Conservation (phyloP, 2,888 invertebrate species). For the Tetrapedia diversipes region DNA sequence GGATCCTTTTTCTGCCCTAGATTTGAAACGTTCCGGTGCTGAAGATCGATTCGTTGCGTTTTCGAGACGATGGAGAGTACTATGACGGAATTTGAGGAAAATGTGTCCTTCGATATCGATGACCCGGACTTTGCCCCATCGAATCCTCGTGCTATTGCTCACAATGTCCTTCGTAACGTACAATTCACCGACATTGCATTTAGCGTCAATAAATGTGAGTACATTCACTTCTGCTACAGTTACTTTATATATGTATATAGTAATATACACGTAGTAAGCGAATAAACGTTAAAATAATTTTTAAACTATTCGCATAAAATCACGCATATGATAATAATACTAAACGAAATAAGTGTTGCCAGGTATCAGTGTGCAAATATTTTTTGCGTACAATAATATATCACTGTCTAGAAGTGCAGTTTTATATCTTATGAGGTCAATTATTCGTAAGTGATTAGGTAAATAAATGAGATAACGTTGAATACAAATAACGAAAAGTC, state of each 20-base stretch:
- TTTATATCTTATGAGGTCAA: too few species aligned
- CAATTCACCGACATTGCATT: conserved; percentile 65
- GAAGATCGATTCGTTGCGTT: neutral
- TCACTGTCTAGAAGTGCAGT: too few species aligned
- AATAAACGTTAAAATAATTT: neutral
- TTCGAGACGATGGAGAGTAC: conserved; percentile 66
- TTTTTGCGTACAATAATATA: too few species aligned
- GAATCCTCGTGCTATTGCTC: conserved; percentile 56
- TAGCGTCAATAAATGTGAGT: conserved; percentile 72
- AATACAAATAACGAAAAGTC: too few species aligned
- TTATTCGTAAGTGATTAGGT: too few species aligned
- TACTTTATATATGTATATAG: neutral
- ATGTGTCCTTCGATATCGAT: conserved; percentile 79
- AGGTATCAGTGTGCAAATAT: too few species aligned
- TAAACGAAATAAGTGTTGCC: too few species aligned
- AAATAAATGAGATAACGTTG: too few species aligned
- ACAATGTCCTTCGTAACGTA: conserved; percentile 60
- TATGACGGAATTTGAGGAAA: conserved; percentile 81
- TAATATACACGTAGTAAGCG: neutral
- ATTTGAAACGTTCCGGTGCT: neutral
- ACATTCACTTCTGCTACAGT: conserved; percentile 39
- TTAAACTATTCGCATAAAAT: too few species aligned
- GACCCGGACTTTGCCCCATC: conserved; percentile 79
- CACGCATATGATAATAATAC: too few species aligned
- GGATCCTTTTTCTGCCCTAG: neutral